Conservation (phyloP, 2,797 vertebrate genomes). For the Gymnodraco acuticeps region DNA sequence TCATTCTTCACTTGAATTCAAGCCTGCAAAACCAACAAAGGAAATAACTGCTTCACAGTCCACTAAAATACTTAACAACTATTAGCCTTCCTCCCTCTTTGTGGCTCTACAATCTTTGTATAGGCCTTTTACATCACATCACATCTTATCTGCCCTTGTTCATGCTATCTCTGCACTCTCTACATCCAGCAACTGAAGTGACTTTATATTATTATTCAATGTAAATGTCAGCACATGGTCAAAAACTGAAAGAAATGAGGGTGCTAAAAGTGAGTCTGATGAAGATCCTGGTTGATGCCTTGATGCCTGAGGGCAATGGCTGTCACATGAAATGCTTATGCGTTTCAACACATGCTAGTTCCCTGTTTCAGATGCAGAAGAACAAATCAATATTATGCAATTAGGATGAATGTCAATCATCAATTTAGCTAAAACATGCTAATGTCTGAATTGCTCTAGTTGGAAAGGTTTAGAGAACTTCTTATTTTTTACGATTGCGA, state of each 20-base stretch:
- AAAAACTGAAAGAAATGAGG: slow-evolving; percentile 17
- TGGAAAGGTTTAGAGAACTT: not conserved
- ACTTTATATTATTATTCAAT: slow-evolving; percentile 47
- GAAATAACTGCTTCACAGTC: slow-evolving; percentile 30
- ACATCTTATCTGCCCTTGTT: slow-evolving; percentile 21
- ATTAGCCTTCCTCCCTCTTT: slow-evolving; percentile 9
- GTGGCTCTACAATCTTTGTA: not conserved
- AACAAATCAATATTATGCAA: not conserved
- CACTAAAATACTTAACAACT: slow-evolving; percentile 36
- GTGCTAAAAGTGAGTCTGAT: slow-evolving; percentile 25
- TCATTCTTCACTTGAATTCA: slow-evolving; percentile 23
- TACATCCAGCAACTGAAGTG: slow-evolving; percentile 33
- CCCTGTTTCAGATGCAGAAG: not conserved
- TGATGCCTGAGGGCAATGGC: not conserved
- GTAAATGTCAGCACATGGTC: slow-evolving; percentile 34
- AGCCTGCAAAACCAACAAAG: slow-evolving; percentile 7
- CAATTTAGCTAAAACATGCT: not conserved
- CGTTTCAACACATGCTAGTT: slow-evolving; percentile 1
- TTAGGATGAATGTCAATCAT: not conserved
- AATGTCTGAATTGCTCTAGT: not conserved
- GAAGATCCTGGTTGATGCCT: slow-evolving; percentile 17
- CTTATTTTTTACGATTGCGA: not conserved
- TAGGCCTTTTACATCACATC: slow-evolving; percentile 11
- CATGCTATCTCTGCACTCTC: slow-evolving; percentile 21
- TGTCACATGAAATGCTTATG: not conserved